Evolutionary conservation across 2,113 vertebrate genomes (phyloP).

Genomic region (Amblyopsis rosae): DNA sequence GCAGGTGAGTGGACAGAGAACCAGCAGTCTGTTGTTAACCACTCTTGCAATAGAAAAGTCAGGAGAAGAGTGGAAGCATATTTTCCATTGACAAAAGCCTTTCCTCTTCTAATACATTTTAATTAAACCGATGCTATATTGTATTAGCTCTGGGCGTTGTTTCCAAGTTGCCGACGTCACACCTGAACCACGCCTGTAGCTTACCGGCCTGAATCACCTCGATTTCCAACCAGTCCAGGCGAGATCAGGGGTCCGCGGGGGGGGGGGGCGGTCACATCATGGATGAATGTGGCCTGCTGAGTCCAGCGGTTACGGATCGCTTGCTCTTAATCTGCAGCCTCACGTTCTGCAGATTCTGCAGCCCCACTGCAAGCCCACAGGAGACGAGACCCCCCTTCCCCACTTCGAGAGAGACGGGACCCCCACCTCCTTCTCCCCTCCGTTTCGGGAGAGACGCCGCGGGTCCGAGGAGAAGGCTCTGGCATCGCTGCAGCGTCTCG

Average conservation of each 20-base stretch:
- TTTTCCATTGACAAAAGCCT: no score
- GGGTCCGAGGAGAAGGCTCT: slow-evolving; percentile 49
- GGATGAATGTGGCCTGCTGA: slow-evolving; percentile 62
- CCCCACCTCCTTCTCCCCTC: background rate
- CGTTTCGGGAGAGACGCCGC: slow-evolving; percentile 49
- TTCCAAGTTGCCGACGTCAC: no score
- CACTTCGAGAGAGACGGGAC: background rate
- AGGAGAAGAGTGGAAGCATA: no score
- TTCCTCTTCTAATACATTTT: no score
- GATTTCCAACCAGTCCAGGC: no score
- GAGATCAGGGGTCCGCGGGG: slow-evolving; percentile 18
- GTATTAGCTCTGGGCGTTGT: no score
- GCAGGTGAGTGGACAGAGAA: no score
- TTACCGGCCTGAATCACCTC: no score
- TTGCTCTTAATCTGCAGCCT: slow-evolving; percentile 75
- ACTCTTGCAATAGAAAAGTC: no score
- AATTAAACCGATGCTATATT: no score
- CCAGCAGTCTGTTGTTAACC: no score
- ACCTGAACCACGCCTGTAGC: no score
- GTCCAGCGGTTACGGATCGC: slow-evolving; percentile 71
- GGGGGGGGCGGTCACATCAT: slow-evolving; percentile 54
- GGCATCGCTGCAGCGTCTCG: slow-evolving; percentile 58
- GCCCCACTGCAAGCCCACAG: slow-evolving; percentile 68
- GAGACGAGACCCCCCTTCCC: slow-evolving; percentile 54
- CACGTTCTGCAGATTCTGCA: slow-evolving; percentile 63